Evolutionary conservation across 1,140 invertebrate species (phyloP).

Genomic region (Pseudomyrmex sp.): DNA sequence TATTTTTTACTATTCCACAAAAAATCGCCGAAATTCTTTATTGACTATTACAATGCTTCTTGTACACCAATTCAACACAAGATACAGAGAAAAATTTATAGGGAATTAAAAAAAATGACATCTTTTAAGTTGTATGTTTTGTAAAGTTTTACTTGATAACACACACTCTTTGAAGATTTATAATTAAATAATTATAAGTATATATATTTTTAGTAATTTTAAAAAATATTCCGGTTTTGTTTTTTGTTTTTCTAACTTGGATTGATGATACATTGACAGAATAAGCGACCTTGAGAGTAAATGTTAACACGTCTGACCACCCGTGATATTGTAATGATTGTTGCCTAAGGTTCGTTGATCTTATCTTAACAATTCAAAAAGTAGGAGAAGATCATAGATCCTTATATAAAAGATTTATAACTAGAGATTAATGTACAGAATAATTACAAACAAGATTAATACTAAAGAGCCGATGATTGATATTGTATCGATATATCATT

Average conservation of each 20-base stretch:
- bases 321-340: constrained; percentile 79
- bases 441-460: constrained; percentile 73
- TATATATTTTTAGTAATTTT: constrained; percentile 46
- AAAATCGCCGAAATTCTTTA: constrained; percentile 26
- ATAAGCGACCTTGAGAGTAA: constrained; percentile 53
- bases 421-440: constrained; percentile 81
- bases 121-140: constrained; percentile 50
- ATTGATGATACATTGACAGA: constrained; percentile 50
- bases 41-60: too few species aligned
- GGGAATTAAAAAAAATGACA: too few species aligned
- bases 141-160: constrained; percentile 68
- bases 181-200: constrained; percentile 15
- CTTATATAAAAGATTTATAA: constrained; percentile 81
- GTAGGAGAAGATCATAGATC: constrained; percentile 71
- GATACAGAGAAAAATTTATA: constrained; percentile 22
- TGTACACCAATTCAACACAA: constrained; percentile 20
- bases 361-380: constrained; percentile 57
- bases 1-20: constrained; percentile 45
- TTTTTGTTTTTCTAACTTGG: constrained; percentile 34
- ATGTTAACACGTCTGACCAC: constrained; percentile 68
- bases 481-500: constrained; percentile 82
- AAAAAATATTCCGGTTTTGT: constrained; percentile 27
- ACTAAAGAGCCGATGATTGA: constrained; percentile 76
- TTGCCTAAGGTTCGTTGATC: constrained; percentile 77
- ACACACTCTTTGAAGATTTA: constrained; percentile 60